phyloP scores from a whole-genome alignment of 2,888 invertebrate genomes.

The Rosalia funebris region DNA sequence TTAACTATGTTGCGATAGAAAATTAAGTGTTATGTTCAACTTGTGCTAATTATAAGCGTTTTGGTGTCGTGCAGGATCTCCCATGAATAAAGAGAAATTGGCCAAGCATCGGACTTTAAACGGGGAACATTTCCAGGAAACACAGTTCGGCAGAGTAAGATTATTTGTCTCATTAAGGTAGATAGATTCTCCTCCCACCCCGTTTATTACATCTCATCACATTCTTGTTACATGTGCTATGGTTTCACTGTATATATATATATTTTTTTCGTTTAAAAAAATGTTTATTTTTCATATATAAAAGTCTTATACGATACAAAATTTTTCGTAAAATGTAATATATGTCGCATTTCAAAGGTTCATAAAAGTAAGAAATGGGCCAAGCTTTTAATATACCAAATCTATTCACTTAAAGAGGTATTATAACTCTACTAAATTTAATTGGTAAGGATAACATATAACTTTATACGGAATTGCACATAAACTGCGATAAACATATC shows the following conservation, averaged over 20 bases:
- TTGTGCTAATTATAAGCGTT: slow-evolving; percentile 19
- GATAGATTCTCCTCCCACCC: neutral
- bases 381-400: too few relatives aligned
- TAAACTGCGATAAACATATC: too few relatives aligned
- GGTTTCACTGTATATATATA: slow-evolving; percentile 10
- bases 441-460: too few relatives aligned
- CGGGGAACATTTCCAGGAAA: slow-evolving; percentile 79
- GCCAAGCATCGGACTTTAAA: slow-evolving; percentile 79
- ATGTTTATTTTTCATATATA: neutral
- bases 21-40: neutral
- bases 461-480: too few relatives aligned
- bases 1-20: neutral
- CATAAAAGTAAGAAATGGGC: too few relatives aligned
- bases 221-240: slow-evolving; percentile 17
- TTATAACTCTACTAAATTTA: too few relatives aligned
- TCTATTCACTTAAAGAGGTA: too few relatives aligned
- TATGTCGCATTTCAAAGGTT: too few relatives aligned
- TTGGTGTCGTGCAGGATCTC: slow-evolving; percentile 72
- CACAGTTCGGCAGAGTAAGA: slow-evolving; percentile 83
- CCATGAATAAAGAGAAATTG: slow-evolving; percentile 84
- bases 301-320: too few relatives aligned
- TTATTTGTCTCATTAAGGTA: slow-evolving; percentile 34
- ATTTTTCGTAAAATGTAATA: too few relatives aligned
- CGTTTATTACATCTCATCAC: slow-evolving; percentile 18
- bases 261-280: neutral